These are phyloP conservation scores for Taphrorychus bicolor DNA, from an alignment of 2,888 invertebrate genomes.

Conservation along the genomic window DNA sequence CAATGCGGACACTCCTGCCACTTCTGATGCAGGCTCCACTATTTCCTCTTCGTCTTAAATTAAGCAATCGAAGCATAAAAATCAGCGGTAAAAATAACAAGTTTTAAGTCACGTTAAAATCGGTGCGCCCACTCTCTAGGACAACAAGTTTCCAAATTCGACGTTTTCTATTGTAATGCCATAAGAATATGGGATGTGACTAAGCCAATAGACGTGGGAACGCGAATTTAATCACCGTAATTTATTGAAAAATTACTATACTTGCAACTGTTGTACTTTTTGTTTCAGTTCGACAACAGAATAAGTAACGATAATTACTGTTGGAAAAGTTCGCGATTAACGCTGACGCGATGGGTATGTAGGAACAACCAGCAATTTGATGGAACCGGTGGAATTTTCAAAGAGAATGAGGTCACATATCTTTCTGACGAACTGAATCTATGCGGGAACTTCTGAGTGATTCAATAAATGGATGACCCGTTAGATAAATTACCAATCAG, in stretches of 20 bases:
- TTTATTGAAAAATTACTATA: constrained; percentile 26
- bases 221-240: constrained; percentile 23
- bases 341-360: too few species aligned
- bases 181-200: constrained; percentile 34
- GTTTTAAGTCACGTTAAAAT: constrained; percentile 18
- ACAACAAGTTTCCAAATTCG: constrained; percentile 46
- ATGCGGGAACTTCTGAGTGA: neutral
- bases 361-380: neutral
- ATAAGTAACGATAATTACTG: neutral
- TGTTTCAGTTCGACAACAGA: neutral
- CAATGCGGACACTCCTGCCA: neutral
- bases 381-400: neutral
- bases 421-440: neutral
- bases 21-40: neutral
- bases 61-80: neutral
- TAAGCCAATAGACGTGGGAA: constrained; percentile 32
- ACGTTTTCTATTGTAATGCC: constrained; percentile 42
- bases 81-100: constrained; percentile 29
- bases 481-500: neutral
- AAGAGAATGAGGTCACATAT: neutral
- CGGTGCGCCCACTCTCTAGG: constrained; percentile 31
- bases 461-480: neutral
- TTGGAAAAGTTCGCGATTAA: neutral
- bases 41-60: neutral
- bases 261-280: neutral